Evolutionary conservation across 2,888 invertebrate species (phyloP), one percentile per base, ranked within the genome.

Genomic region (Hermaeophaga mercurialis): DNA sequence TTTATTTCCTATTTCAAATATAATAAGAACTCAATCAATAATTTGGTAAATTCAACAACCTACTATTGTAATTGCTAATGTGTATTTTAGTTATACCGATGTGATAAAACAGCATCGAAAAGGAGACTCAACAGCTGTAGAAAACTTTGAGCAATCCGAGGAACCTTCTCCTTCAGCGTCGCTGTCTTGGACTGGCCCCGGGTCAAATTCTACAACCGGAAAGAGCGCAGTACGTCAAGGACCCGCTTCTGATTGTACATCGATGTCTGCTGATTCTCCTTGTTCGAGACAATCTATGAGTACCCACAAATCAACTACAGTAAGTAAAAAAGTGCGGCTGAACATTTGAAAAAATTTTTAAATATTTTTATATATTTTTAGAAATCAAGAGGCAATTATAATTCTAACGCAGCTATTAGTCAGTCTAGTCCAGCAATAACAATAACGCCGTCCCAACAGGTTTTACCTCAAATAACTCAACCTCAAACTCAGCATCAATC

Each of bases 31-130:
- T 5, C 6, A 22, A 3, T 22, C 6, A 22, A 22, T 6, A 5
- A 22, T 22, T 22, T 22, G 4, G 22, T 22, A n/a, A n/a, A n/a
- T n/a, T n/a, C n/a, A n/a, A n/a, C n/a, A n/a, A n/a, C n/a, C n/a
- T n/a, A n/a, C n/a, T n/a, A n/a, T n/a, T n/a, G n/a, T n/a, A 24
- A 24, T 24, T 24, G 49, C 1, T 48, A 52, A n/a, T n/a, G n/a
- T n/a, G n/a, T n/a, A n/a, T 78, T 78, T 12, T 68, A 89, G 89
- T 74, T 87, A 89, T 66, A 80, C 84, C 0, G 91, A 91, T 68
- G 86, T 91, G 3, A 81, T 85, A 50, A 87, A 86, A 65, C 83
- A 84, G 55, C 77, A 78, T 54, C 75, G 78, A 55, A 79, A 81
- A 69, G 77, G 77, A 22, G 71, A 73, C 4, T 70, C 46, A 24